A percentile compares a stretch with the other conserved stretches of the same genome.
Conservation (phyloP, 2,797 vertebrate genomes). For the Forpus xanthops region DNA sequence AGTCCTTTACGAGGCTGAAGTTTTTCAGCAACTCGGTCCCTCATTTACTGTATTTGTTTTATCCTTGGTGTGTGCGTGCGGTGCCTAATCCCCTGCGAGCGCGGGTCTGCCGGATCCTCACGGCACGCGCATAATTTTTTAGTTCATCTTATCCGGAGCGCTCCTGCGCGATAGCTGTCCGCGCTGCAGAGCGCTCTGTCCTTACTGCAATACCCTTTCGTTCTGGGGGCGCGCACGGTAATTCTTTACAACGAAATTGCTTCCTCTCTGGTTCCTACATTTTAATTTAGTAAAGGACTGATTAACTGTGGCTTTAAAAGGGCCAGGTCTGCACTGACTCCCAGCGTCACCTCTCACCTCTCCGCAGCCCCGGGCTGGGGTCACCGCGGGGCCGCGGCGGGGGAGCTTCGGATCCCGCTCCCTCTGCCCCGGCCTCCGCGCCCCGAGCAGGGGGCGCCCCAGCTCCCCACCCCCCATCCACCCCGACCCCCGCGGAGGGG, state of each 20-base stretch:
- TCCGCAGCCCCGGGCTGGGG: constrained; percentile 42
- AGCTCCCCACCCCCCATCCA: not conserved
- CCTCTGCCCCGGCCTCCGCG: not conserved
- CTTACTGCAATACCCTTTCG: not conserved
- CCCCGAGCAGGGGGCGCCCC: not conserved
- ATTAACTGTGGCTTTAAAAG: constrained; percentile 63
- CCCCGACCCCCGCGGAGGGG: not conserved
- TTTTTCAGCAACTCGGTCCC: not conserved
- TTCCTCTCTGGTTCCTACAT: constrained; percentile 29
- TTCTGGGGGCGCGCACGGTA: not conserved
- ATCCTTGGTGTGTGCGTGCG: not conserved
- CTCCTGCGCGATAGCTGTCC: not conserved
- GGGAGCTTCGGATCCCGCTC: not conserved
- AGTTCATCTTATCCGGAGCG: not conserved
- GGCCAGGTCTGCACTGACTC: constrained; percentile 52
- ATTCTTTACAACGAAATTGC: constrained; percentile 64
- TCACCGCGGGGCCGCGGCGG: constrained; percentile 56
- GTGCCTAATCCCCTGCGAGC: not conserved
- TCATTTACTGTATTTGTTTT: not conserved
- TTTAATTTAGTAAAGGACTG: constrained; percentile 62
- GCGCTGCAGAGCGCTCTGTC: not conserved
- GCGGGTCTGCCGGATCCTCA: not conserved
- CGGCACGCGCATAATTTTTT: not conserved
- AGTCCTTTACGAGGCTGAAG: not conserved
- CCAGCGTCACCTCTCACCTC: constrained; percentile 59